These are phyloP conservation scores for Syrrhaptes paradoxus DNA, from an alignment of 2,113 vertebrate genomes.

Conservation along the genomic window DNA sequence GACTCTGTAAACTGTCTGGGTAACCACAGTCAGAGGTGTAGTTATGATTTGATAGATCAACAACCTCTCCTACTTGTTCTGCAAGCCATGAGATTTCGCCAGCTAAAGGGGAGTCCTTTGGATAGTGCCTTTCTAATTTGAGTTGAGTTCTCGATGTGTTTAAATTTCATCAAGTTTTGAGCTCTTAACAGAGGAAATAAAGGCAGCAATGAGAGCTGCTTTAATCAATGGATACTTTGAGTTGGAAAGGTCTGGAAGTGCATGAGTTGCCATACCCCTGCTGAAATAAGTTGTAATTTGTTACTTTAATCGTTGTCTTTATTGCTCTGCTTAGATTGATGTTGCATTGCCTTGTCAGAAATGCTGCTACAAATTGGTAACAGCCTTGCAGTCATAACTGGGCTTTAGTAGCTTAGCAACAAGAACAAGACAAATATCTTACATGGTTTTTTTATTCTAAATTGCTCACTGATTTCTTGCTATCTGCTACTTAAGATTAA, in stretches of 20 bases:
- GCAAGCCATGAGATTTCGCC: not conserved
- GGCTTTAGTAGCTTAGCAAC: slow-evolving; percentile 46
- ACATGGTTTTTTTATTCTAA: not conserved
- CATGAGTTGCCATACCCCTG: not conserved
- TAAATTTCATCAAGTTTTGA: not conserved
- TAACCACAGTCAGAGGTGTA: not conserved
- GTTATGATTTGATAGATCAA: not conserved
- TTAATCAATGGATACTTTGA: not conserved
- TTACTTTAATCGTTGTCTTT: not conserved
- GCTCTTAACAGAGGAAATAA: not conserved
- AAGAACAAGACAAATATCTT: not conserved
- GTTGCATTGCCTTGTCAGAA: not conserved
- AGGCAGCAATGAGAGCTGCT: not conserved
- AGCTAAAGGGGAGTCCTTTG: not conserved
- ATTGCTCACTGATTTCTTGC: not conserved
- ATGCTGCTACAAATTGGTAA: not conserved
- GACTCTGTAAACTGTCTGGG: not conserved
- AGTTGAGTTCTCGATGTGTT: not conserved
- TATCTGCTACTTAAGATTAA: not conserved
- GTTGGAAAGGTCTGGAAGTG: not conserved
- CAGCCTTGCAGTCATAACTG: not conserved
- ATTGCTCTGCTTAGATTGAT: not conserved
- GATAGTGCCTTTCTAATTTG: not conserved
- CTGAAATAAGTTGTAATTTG: not conserved
- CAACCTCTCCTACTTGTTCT: not conserved